These are phyloP conservation scores for Trypoxylon attenuatum DNA, from an alignment of 2,888 invertebrate genomes.

Conservation along the genomic window DNA sequence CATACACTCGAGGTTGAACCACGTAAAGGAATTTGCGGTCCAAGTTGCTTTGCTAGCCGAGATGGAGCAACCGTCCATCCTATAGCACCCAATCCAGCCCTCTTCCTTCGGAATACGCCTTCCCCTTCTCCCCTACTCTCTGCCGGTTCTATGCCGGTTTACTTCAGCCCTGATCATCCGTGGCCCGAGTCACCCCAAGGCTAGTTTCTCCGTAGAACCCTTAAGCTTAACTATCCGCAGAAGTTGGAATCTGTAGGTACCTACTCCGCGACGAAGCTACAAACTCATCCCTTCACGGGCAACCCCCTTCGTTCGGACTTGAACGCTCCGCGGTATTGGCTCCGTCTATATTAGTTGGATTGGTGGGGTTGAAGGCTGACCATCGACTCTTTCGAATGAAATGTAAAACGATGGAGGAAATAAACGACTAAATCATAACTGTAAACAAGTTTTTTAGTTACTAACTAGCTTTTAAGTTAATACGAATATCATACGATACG, in stretches of 20 bases:
- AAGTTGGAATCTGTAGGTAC: conserved; percentile 66
- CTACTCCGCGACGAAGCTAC: conserved; percentile 55
- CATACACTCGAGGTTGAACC: conserved; percentile 49
- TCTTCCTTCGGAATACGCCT: conserved; percentile 26
- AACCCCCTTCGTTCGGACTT: conserved; percentile 40
- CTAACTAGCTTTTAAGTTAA: too few relatives aligned
- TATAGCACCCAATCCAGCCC: conserved; percentile 40
- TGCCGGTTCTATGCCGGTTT: conserved; percentile 46
- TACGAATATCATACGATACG: too few relatives aligned
- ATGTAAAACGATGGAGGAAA: too few relatives aligned
- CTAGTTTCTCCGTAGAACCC: conserved; percentile 61
- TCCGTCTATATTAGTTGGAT: conserved; percentile 28
- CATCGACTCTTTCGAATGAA: conserved; percentile 1
- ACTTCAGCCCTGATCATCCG: conserved; percentile 64
- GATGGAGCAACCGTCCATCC: conserved; percentile 50
- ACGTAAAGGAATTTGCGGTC: conserved; percentile 65
- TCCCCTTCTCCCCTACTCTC: conserved; percentile 7
- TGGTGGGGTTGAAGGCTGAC: background rate
- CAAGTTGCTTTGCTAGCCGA: conserved; percentile 60
- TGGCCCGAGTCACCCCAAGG: conserved; percentile 62
- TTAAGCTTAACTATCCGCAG: conserved; percentile 67
- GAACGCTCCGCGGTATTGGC: conserved; percentile 29
- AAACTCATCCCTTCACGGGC: conserved; percentile 49
- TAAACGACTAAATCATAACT: too few relatives aligned
- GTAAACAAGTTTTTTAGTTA: too few relatives aligned